phyloP scores from a whole-genome alignment of 2,888 invertebrate genomes.

The Catocala nupta region DNA sequence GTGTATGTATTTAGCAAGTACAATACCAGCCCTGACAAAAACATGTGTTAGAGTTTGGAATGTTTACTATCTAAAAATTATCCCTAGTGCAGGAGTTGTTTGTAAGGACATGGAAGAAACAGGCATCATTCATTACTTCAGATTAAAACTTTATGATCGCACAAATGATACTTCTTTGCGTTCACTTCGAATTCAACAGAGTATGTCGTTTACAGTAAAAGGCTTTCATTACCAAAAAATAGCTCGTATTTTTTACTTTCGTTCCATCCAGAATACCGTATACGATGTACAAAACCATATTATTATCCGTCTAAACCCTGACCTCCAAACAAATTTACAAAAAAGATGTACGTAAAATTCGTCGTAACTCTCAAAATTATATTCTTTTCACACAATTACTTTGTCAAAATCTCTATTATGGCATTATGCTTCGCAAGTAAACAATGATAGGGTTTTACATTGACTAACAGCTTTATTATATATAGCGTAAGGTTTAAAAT shows the following conservation, averaged over 20 bases:
- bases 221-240: constrained; percentile 4
- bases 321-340: constrained; percentile 5
- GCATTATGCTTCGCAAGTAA: constrained; percentile 36
- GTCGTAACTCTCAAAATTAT: constrained; percentile 33
- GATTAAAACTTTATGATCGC: neutral
- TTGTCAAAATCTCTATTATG: constrained; percentile 45
- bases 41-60: too few species aligned
- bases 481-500: constrained; percentile 19
- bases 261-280: neutral
- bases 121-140: neutral
- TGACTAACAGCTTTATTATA: constrained; percentile 11
- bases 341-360: constrained; percentile 15
- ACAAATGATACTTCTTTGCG: neutral
- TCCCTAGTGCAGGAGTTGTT: too few species aligned
- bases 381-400: constrained; percentile 45
- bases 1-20: too few species aligned
- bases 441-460: constrained; percentile 4
- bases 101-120: too few species aligned
- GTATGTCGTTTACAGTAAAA: neutral
- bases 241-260: neutral
- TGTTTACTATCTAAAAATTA: too few species aligned
- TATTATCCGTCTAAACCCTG: constrained; percentile 12
- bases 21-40: too few species aligned
- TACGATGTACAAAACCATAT: constrained; percentile 6
- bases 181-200: neutral